Evolutionary conservation across 64 coral and sea anemone genomes (phyloP), one percentile per base, ranked within the genome.

Genomic region (Actinia tenebrosa): DNA sequence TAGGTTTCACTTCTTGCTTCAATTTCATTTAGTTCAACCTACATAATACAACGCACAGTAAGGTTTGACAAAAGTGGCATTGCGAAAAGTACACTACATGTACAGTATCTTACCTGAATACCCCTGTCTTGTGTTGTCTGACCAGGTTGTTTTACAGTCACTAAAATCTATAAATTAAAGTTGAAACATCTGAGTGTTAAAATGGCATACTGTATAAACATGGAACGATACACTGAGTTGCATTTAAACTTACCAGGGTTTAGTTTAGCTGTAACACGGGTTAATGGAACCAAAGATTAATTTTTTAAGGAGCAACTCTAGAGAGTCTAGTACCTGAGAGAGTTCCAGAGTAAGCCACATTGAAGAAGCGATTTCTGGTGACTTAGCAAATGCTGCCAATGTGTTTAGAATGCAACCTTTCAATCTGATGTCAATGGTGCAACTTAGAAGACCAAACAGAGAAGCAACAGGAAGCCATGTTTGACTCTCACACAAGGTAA

Each of bases 11-110:
- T 90, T 55, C 97, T 86, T 18, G 97, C 79, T 56, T 99, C 97
- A 25, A 99, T 92, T 83, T 99, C 97, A 90, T 99, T 94, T 60
- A 99, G 55, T 84, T 99, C 97, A 60, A 92, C 97, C 97, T 99
- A 60, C 18, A 86, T 45, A 63, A 53, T 22, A 44, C 0, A 44
- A 37, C 30, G 30, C 1, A 37, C 30, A 37, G 30, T 37, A 37
- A 37, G 30, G 30, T 37, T 37, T 37, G 30, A 37, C 30, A 37
- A 37, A 37, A 37, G 0, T 37, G 1, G 30, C 30, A 37, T 37
- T 0, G 30, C 30, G n/a, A n/a, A n/a, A n/a, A n/a, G n/a, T n/a
- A n/a, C n/a, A n/a, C n/a, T n/a, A n/a, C n/a, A n/a, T n/a, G n/a
- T n/a, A n/a, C n/a, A n/a, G 7, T 50, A 50, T 50, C 47, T n/a